Evolutionary conservation across 2,888 invertebrate species (phyloP).

Genomic region (Drosophila lutescens): DNA sequence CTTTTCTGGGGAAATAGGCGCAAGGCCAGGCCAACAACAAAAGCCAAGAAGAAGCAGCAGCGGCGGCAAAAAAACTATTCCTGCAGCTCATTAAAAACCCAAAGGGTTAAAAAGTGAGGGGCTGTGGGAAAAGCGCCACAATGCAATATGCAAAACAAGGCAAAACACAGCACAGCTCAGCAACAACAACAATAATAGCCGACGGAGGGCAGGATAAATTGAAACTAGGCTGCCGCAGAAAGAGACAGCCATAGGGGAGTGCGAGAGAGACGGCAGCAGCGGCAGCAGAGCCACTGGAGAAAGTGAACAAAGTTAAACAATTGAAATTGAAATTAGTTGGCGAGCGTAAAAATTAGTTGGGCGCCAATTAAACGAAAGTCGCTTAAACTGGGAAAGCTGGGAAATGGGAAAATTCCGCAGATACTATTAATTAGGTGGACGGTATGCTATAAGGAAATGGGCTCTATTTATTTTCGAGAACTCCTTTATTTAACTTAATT

Average conservation of each 20-base stretch:
- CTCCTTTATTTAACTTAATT: background rate
- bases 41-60: slow-evolving; percentile 16
- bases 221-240: slow-evolving; percentile 37
- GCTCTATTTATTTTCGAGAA: background rate
- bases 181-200: slow-evolving; percentile 17
- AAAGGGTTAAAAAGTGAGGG: slow-evolving; percentile 31
- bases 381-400: background rate
- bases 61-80: slow-evolving; percentile 21
- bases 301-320: slow-evolving; percentile 39
- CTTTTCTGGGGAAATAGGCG: slow-evolving; percentile 53
- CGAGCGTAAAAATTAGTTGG: slow-evolving; percentile 22
- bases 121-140: slow-evolving; percentile 12
- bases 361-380: slow-evolving; percentile 7
- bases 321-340: slow-evolving; percentile 43
- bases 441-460: no score
- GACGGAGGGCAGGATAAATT: slow-evolving; percentile 10
- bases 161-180: background rate
- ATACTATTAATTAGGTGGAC: background rate
- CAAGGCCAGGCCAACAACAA: slow-evolving; percentile 60
- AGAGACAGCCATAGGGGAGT: background rate
- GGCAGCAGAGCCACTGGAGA: slow-evolving; percentile 8
- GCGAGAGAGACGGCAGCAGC: background rate
- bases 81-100: slow-evolving; percentile 48
- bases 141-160: slow-evolving; percentile 37
- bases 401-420: background rate